Evolutionary conservation across 2,113 vertebrate species (phyloP).

Genomic region (Scytalopus superciliaris): DNA sequence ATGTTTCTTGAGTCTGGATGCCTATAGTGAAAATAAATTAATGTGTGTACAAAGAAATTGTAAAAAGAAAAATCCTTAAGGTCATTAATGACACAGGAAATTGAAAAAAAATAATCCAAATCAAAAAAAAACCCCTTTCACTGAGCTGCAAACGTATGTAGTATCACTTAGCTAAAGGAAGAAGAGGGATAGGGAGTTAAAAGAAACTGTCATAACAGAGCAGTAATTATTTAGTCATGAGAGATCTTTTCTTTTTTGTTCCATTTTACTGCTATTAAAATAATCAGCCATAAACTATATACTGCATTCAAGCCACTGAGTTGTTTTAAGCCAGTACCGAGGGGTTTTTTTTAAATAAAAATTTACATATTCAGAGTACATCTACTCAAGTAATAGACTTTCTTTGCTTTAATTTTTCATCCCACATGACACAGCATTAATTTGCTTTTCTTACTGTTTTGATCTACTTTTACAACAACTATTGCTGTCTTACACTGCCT

Average conservation of each 20-base stretch:
- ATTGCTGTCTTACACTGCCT: not conserved
- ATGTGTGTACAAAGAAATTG: not conserved
- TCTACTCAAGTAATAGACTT: not conserved
- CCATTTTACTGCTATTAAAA: not conserved
- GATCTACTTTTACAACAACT: constrained; percentile 33
- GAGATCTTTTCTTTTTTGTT: not conserved
- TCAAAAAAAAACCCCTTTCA: not conserved
- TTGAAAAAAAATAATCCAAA: not conserved
- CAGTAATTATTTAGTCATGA: not conserved
- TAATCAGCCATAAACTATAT: not conserved
- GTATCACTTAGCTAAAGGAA: not conserved
- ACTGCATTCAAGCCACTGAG: not conserved
- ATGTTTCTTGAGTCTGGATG: not conserved
- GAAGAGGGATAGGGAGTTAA: not conserved
- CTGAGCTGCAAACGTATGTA: not conserved
- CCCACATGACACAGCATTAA: not conserved
- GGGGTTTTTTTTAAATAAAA: not conserved
- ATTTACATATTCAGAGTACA: not conserved
- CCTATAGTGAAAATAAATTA: not conserved
- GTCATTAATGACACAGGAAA: not conserved
- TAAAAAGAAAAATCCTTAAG: not conserved
- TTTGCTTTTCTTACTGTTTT: constrained; percentile 21
- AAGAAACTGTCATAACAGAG: not conserved
- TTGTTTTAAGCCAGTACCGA: not conserved
- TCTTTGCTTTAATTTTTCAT: not conserved